phyloP scores from a whole-genome alignment of 1,140 invertebrate species.

The Drosophila leontia region DNA sequence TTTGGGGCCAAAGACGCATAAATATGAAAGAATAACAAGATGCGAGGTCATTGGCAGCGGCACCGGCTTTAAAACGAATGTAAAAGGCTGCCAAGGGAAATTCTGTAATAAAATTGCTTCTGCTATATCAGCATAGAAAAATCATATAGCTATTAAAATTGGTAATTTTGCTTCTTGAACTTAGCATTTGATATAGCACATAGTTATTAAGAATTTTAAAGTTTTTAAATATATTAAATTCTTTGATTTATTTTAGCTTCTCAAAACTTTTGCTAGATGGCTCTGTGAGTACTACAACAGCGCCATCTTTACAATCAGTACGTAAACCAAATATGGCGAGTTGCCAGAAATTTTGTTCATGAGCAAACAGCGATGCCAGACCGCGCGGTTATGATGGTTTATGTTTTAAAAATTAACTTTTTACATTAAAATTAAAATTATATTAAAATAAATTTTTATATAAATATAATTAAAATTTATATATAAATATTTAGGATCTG shows the following conservation, averaged over 20 bases:
- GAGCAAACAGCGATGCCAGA: too few relatives aligned
- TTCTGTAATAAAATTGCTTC: slow-evolving; percentile 16
- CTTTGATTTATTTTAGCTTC: not conserved
- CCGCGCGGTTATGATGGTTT: too few relatives aligned
- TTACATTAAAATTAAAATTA: too few relatives aligned
- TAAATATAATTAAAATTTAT: too few relatives aligned
- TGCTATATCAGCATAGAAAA: not conserved
- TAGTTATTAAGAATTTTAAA: not conserved
- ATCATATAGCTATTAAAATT: not conserved
- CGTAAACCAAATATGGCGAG: not conserved
- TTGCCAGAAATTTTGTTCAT: too few relatives aligned
- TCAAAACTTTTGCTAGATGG: not conserved
- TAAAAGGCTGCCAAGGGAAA: slow-evolving; percentile 34
- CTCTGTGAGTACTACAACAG: not conserved
- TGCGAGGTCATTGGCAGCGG: slow-evolving; percentile 69
- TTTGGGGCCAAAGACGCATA: slow-evolving; percentile 58
- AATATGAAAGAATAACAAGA: slow-evolving; percentile 35
- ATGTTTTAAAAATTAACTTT: too few relatives aligned
- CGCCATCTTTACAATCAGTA: slow-evolving; percentile 3
- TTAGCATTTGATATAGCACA: fast-evolving
- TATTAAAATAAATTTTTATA: too few relatives aligned
- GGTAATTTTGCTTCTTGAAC: not conserved
- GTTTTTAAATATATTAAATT: not conserved
- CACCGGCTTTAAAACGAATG: slow-evolving; percentile 43
- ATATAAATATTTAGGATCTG: too few relatives aligned